phyloP scores from a whole-genome alignment of 2,113 vertebrate genomes.

The Corapipo altera region DNA sequence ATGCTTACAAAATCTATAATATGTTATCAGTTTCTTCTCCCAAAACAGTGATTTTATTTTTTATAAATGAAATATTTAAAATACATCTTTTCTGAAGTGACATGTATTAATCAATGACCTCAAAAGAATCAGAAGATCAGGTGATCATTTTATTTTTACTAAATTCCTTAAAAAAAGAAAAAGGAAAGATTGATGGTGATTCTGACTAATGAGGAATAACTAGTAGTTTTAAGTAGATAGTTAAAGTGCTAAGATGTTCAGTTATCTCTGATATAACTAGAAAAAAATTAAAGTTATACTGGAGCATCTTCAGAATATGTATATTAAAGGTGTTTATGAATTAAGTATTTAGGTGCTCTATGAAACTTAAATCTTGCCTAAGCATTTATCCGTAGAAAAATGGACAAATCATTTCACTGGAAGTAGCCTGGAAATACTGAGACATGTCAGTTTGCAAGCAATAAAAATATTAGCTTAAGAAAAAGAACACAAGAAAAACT shows the following conservation, averaged over 20 bases:
- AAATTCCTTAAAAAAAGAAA: background rate
- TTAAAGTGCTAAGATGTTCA: background rate
- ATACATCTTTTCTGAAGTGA: background rate
- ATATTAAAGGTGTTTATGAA: background rate
- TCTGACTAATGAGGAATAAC: background rate
- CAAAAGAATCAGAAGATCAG: background rate
- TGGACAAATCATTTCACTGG: background rate
- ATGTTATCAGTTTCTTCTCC: background rate
- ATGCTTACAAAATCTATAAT: background rate
- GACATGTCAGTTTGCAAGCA: background rate
- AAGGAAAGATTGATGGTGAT: background rate
- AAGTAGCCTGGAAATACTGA: background rate
- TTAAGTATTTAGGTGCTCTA: background rate
- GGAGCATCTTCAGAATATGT: background rate
- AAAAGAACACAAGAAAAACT: background rate
- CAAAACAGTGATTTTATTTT: background rate
- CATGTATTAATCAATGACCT: background rate
- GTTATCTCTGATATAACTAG: background rate
- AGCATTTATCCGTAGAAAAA: background rate
- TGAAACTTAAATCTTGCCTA: background rate
- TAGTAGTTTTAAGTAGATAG: background rate
- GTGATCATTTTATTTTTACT: background rate
- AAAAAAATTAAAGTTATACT: background rate
- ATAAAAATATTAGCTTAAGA: background rate
- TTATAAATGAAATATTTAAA: background rate